Evolutionary conservation across 53 echinoderm and acorn worm genomes (phyloP).

Genomic region (Paracentrotus lividus): DNA sequence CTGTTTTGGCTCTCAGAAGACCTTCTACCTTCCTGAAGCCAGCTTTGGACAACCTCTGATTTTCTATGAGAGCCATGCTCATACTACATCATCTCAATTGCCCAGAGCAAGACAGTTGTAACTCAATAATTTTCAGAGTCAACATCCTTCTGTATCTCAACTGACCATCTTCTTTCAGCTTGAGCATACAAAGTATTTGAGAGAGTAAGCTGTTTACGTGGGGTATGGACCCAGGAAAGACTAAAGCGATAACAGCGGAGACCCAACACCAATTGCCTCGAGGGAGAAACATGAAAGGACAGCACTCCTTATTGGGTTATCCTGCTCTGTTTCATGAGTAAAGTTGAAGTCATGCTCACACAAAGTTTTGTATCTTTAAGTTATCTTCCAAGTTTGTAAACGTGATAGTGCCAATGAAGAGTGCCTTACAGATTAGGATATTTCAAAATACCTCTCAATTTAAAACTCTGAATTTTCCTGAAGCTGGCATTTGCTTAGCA

Average conservation of each 20-base stretch:
- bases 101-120: too few relatives aligned
- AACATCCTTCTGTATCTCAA: too few relatives aligned
- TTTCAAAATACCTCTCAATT: too few relatives aligned
- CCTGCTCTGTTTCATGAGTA: neutral
- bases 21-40: neutral
- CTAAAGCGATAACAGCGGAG: conserved; percentile 30
- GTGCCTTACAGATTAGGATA: too few relatives aligned
- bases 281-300: conserved; percentile 45
- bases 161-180: neutral
- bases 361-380: too few relatives aligned
- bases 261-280: conserved; percentile 28
- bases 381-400: too few relatives aligned
- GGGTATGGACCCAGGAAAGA: neutral
- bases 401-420: too few relatives aligned
- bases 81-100: too few relatives aligned
- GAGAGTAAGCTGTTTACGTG: conserved; percentile 33
- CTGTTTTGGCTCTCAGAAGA: neutral
- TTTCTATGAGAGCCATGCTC: neutral
- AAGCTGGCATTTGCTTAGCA: too few relatives aligned
- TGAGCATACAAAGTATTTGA: neutral
- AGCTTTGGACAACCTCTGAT: neutral
- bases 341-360: too few relatives aligned
- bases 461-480: too few relatives aligned
- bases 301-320: conserved; percentile 45
- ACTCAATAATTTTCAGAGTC: too few relatives aligned